These are phyloP conservation scores for Chironomus striatipennis DNA, from an alignment of 1,140 invertebrate species.

Conservation along the genomic window DNA sequence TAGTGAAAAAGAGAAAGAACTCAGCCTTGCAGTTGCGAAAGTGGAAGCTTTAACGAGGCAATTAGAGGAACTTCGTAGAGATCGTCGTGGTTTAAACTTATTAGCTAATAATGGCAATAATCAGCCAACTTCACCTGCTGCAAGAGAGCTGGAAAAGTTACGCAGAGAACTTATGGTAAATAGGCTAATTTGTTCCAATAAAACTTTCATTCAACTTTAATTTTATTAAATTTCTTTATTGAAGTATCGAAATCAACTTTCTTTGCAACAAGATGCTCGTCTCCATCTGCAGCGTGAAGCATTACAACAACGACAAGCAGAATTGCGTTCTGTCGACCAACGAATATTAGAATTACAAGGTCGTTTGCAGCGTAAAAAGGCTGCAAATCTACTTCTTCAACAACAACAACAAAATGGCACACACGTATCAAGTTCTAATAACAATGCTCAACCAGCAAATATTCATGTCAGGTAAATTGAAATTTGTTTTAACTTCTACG, in stretches of 20 bases:
- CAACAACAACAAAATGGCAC: constrained; percentile 41
- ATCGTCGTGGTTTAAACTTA: constrained; percentile 42
- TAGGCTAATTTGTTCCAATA: constrained; percentile 26
- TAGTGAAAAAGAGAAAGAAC: constrained; percentile 95
- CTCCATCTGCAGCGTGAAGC: constrained; percentile 79
- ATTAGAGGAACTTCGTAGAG: constrained; percentile 75
- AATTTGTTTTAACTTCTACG: too few species aligned
- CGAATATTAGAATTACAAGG: constrained; percentile 88
- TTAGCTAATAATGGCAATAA: constrained; percentile 30
- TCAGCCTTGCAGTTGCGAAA: constrained; percentile 87
- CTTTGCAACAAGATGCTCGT: constrained; percentile 85
- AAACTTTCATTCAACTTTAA: too few species aligned
- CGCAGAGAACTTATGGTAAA: constrained; percentile 81
- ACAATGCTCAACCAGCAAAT: neutral
- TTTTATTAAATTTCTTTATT: neutral
- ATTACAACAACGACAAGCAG: constrained; percentile 74
- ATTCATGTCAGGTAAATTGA: constrained; percentile 9
- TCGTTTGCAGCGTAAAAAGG: constrained; percentile 74
- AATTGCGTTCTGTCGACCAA: constrained; percentile 83
- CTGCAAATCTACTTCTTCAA: constrained; percentile 57
- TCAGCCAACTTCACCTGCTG: constrained; percentile 58
- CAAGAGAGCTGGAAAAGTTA: constrained; percentile 83
- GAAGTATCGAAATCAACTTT: constrained; percentile 89
- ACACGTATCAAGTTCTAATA: neutral
- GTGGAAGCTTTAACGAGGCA: constrained; percentile 91